These are phyloP conservation scores for Karalla daura DNA, from an alignment of 2,797 vertebrate genomes.

Conservation along the genomic window DNA sequence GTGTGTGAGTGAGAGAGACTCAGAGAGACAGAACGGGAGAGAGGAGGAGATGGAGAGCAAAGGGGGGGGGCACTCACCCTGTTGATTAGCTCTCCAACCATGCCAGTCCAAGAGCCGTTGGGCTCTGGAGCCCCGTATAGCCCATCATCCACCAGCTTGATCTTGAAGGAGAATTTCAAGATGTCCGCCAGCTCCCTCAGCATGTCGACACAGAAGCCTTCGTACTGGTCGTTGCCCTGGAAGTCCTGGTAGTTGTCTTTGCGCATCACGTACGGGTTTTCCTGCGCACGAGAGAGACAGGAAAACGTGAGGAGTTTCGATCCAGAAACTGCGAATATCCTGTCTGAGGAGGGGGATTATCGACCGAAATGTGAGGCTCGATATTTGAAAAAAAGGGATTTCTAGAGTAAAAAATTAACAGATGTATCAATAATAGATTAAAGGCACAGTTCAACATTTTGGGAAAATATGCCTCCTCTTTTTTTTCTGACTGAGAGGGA, in stretches of 20 bases:
- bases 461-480: background rate
- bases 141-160: slow-evolving; percentile 93
- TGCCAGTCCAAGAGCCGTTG: slow-evolving; percentile 95
- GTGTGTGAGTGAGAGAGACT: background rate
- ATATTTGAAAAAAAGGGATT: background rate
- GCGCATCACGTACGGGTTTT: slow-evolving; percentile 95
- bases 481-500: slow-evolving; percentile 13
- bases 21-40: background rate
- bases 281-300: slow-evolving; percentile 82
- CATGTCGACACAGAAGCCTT: slow-evolving; percentile 96
- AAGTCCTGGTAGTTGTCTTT: slow-evolving; percentile 89
- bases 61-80: slow-evolving; percentile 81
- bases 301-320: slow-evolving; percentile 16
- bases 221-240: slow-evolving; percentile 89
- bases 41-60: background rate
- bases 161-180: slow-evolving; percentile 92
- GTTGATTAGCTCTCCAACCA: slow-evolving; percentile 96
- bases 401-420: background rate
- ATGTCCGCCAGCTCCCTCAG: slow-evolving; percentile 90
- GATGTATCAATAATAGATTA: background rate
- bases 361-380: background rate
- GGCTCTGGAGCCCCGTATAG: slow-evolving; percentile 93
- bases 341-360: slow-evolving; percentile 1
- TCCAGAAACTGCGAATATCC: slow-evolving; percentile 4
- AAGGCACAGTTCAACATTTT: background rate